Conservation (phyloP, 2,888 invertebrate species). For the Ditula angustiorana region DNA sequence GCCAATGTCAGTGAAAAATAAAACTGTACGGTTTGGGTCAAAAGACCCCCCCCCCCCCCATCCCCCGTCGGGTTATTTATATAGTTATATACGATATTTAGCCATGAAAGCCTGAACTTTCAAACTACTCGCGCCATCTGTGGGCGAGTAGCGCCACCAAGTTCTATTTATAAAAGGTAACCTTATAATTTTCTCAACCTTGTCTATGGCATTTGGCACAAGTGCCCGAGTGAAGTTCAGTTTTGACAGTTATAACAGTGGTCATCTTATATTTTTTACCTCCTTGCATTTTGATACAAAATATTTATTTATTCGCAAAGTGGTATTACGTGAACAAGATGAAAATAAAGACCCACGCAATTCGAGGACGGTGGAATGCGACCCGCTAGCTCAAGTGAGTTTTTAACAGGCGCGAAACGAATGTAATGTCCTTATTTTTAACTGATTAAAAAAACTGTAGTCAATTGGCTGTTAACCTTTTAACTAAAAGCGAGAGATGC, state of each 20-base stretch:
- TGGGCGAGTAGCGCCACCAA: conserved; percentile 59
- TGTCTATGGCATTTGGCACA: conserved; percentile 81
- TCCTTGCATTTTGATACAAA: conserved; percentile 85
- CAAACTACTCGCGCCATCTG: conserved; percentile 57
- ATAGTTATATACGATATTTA: too few relatives aligned
- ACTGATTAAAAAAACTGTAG: conserved; percentile 85
- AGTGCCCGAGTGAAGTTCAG: conserved; percentile 80
- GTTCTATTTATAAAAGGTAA: conserved; percentile 70
- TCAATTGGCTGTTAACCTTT: conserved; percentile 86
- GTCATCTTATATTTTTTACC: conserved; percentile 82
- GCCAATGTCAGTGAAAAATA: neutral
- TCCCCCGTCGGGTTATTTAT: too few relatives aligned
- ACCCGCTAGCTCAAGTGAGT: conserved; percentile 82
- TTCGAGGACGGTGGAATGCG: conserved; percentile 82
- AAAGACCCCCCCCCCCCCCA: too few relatives aligned
- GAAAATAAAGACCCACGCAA: conserved; percentile 84
- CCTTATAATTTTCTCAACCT: conserved; percentile 55
- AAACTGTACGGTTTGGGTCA: too few relatives aligned
- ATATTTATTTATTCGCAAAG: conserved; percentile 84
- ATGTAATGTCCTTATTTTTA: conserved; percentile 80
- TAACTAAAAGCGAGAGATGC: conserved; percentile 84
- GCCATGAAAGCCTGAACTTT: neutral
- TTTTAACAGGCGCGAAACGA: conserved; percentile 56
- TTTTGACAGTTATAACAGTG: conserved; percentile 84
- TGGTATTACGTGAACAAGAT: conserved; percentile 85